phyloP scores from a whole-genome alignment of 2,113 vertebrate species.

The Lophius piscatorius region DNA sequence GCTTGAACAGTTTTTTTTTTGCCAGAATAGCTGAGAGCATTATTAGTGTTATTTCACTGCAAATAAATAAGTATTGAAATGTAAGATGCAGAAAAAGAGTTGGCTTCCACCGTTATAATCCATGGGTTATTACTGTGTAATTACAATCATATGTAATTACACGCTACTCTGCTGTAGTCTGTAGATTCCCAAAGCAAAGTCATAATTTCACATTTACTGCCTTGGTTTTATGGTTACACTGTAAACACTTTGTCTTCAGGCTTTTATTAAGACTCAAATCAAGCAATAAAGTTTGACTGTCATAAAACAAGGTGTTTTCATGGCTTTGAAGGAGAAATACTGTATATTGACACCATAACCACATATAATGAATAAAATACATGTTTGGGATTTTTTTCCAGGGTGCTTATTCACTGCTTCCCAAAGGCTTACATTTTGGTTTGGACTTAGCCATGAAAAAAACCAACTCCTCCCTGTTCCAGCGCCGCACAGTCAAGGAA shows the following conservation, averaged over 20 bases:
- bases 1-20: too few relatives aligned
- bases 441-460: constrained; percentile 74
- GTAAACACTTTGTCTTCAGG: background rate
- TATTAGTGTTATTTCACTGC: too few relatives aligned
- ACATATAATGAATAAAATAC: too few relatives aligned
- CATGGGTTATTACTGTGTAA: too few relatives aligned
- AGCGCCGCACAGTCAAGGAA: constrained; percentile 85
- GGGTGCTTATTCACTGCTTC: constrained; percentile 78
- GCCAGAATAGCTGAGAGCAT: too few relatives aligned
- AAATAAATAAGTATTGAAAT: too few relatives aligned
- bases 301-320: constrained; percentile 28
- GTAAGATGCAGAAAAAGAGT: too few relatives aligned
- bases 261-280: constrained; percentile 10
- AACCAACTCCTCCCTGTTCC: constrained; percentile 83
- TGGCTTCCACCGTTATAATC: too few relatives aligned
- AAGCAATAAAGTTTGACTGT: background rate
- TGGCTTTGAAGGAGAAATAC: too few relatives aligned
- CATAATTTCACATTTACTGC: background rate
- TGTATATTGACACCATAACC: too few relatives aligned
- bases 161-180: background rate
- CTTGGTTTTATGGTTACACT: background rate
- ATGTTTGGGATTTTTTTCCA: constrained; percentile 50
- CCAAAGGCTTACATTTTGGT: accelerated
- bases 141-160: too few relatives aligned
- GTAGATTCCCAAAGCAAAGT: background rate